Base-by-base conservation (phyloP, 2,113 vertebrate species). In the Clarias magur region DNA sequence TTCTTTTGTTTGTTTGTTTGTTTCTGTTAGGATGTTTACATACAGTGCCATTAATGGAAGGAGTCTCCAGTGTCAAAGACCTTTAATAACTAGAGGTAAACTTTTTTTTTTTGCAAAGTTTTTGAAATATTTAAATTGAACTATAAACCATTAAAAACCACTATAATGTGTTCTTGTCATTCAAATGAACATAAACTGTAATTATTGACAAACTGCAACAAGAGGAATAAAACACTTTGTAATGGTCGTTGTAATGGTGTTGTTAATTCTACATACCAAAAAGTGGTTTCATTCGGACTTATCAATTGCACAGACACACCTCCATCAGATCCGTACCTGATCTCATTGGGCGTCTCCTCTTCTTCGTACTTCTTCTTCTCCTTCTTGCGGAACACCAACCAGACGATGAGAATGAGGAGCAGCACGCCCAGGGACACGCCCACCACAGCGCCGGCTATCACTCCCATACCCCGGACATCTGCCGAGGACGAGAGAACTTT, bases 331-430 rank as follows among this genome's bases (percentile, higher is more conserved):
- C 3, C 79, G 1, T 79, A 98, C 97, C 97, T 96, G 90, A 99
- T 99, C 94, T 99, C 97, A 84, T 98, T 98, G 11, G 97, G 97
- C 0, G 95, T 95, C 85, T 99, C 97, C 70, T 98, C 97, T 85
- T 99, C 97, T 91, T 99, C 97, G 0, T 97, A 97, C 91, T 96
- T 98, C 91, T 97, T 96, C 92, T 96, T 97, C 85, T 97, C 96
- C 92, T 96, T 98, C 89, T 95, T 97, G 88, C 95, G 94, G 82
- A 97, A 95, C 0, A 97, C 94, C 89, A 97, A 90, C 97, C 96
- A 97, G 75, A 98, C 93, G 68, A 96, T 93, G 85, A 97, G 91
- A 87, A 97, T 88, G 17, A 97, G 94, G 48, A 98, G 91, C 54
- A 95, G 88, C 3, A 96, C 95, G 7, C 96, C 97, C 1, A 96